Evolutionary conservation across 2,888 invertebrate genomes (phyloP), one percentile per base, ranked within the genome.

Genomic region (Molorchus minor): DNA sequence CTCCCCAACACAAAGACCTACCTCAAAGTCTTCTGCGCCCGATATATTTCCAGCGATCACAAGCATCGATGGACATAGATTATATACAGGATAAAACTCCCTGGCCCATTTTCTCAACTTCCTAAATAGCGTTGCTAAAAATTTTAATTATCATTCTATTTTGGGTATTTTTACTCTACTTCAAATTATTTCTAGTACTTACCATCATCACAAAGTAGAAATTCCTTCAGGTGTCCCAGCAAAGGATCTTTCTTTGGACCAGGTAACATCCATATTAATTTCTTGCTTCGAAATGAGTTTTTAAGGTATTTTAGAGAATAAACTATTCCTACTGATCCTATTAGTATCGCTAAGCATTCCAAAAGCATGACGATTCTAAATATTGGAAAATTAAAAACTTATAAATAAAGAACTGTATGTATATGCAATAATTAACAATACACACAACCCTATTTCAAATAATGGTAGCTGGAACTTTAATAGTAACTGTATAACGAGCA

Each of bases 1-100:
- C 8, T 25, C 3, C 5, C 12, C 5, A 10, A 36, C 10, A 5
- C 10, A 13, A 43, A 38, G 10, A 19, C 17, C 40, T 46, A 66
- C 66, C 49, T 66, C 64, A 38, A 66, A 59, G 33, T 52, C 62
- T 33, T 61, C 62, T 20, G 62, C 49, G 29, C 57, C 53, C 20
- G 45, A 30, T 25, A 65, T 55, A 15, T 62, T 60, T 12, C 45
- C 55, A 20, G 29, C n/a, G n/a, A n/a, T 12, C 16, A 30, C 29
- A 47, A 35, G 54, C 13, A n/a, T 3, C 12, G 19, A 13, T 7
- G 44, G 21, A 2, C 51, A 40, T 13, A 61, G 0, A 30, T 35
- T 38, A 19, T 62, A 64, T 4, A 62, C 15, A 10, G 64, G 64
- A n/a, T 55, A 59, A 35, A 57, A 57, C 1, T 43, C 56, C 19